Percentiles rank a stretch among this genome's conserved stretches.
Conservation (phyloP, 2,113 vertebrate genomes). For the Puma concolor region DNA sequence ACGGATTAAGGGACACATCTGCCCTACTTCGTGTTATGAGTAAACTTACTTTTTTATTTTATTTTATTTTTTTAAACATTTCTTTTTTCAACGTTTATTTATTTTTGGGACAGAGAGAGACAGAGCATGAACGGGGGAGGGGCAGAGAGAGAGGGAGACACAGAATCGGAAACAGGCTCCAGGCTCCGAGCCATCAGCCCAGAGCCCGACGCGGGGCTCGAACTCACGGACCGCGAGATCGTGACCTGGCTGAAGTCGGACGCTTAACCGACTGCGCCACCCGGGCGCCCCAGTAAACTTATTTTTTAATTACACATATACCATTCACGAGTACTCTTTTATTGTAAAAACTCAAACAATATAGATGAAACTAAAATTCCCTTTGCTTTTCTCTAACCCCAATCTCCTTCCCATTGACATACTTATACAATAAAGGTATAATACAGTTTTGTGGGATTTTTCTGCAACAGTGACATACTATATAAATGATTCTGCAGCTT, state of each 20-base stretch:
- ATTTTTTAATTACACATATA: constrained; percentile 1
- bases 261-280: no score
- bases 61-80: no score
- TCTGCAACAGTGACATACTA: background rate
- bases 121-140: no score
- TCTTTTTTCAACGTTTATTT: no score
- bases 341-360: background rate
- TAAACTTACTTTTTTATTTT: constrained; percentile 35
- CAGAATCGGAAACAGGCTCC: no score
- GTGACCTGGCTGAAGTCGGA: no score
- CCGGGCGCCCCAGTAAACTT: no score
- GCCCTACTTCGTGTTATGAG: background rate
- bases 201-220: no score
- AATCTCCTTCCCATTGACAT: background rate
- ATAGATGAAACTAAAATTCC: background rate
- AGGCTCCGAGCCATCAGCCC: no score
- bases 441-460: background rate
- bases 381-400: background rate
- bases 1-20: background rate
- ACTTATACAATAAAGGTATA: background rate
- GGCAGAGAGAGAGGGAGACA: no score
- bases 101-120: no score
- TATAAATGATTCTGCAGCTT: background rate
- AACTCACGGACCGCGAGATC: no score
- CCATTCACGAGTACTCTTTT: background rate